Evolutionary conservation across 2,797 vertebrate species (phyloP).

Genomic region (Acanthurus tractus): DNA sequence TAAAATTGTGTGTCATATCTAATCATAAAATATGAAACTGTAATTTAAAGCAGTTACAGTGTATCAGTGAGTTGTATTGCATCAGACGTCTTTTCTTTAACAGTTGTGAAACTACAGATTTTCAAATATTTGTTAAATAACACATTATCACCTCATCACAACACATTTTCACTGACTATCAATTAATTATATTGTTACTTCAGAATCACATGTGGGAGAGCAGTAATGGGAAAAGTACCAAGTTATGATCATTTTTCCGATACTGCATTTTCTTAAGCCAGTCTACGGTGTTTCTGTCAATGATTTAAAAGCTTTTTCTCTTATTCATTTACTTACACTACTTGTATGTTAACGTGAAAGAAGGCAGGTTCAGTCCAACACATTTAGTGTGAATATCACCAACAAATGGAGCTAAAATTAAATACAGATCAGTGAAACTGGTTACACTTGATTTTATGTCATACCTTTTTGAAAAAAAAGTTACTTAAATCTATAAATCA

Average conservation of each 20-base stretch:
- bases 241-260: neutral
- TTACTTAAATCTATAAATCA: neutral
- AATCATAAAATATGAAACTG: neutral
- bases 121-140: neutral
- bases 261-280: neutral
- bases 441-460: slow-evolving; percentile 3
- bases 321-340: neutral
- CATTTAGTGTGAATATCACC: neutral
- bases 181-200: neutral
- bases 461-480: neutral
- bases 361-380: neutral
- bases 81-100: neutral
- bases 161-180: neutral
- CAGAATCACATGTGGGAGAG: neutral
- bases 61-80: neutral
- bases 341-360: slow-evolving; percentile 1
- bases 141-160: neutral
- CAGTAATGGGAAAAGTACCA: neutral
- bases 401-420: neutral
- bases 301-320: neutral
- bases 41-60: neutral
- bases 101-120: neutral
- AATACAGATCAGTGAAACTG: neutral
- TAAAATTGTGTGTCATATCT: neutral
- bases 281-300: neutral